These are phyloP conservation scores for Punctoribates punctum DNA, from an alignment of 2,888 invertebrate species.

Conservation along the genomic window DNA sequence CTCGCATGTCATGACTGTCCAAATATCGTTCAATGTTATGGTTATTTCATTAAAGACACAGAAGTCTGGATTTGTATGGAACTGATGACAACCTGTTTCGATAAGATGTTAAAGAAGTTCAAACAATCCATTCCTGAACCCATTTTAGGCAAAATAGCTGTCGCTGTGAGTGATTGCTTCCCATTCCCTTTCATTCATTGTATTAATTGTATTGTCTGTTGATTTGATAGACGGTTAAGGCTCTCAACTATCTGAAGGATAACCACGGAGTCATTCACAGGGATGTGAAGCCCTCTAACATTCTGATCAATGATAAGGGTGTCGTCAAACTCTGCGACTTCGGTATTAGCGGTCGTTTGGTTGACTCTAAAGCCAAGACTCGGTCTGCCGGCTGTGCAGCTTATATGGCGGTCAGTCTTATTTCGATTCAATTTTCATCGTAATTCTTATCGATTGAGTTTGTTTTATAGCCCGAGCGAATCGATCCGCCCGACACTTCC, in stretches of 20 bases:
- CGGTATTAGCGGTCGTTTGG: constrained; percentile 95
- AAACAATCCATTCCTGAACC: constrained; percentile 86
- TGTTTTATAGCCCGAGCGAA: constrained; percentile 79
- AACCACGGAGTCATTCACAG: constrained; percentile 94
- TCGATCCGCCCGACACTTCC: constrained; percentile 86
- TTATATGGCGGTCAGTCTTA: constrained; percentile 85
- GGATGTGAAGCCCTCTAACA: constrained; percentile 98
- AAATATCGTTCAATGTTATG: constrained; percentile 93
- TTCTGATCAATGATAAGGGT: constrained; percentile 88
- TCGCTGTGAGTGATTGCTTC: constrained; percentile 67
- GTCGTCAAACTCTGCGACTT: constrained; percentile 98
- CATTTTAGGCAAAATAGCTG: constrained; percentile 93
- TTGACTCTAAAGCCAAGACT: constrained; percentile 96
- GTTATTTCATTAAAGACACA: constrained; percentile 84
- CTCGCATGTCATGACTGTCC: constrained; percentile 95
- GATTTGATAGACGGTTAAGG: constrained; percentile 76
- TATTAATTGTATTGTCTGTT: constrained; percentile 1
- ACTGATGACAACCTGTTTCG: constrained; percentile 97
- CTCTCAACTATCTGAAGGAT: constrained; percentile 94
- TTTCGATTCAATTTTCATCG: not conserved
- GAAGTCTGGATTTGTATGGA: constrained; percentile 99
- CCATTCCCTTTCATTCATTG: not conserved
- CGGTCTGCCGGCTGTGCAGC: constrained; percentile 97
- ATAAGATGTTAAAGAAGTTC: constrained; percentile 83
- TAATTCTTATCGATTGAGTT: constrained; percentile 27